phyloP scores from a whole-genome alignment of 2,888 invertebrate species.

The Tachina grossa region DNA sequence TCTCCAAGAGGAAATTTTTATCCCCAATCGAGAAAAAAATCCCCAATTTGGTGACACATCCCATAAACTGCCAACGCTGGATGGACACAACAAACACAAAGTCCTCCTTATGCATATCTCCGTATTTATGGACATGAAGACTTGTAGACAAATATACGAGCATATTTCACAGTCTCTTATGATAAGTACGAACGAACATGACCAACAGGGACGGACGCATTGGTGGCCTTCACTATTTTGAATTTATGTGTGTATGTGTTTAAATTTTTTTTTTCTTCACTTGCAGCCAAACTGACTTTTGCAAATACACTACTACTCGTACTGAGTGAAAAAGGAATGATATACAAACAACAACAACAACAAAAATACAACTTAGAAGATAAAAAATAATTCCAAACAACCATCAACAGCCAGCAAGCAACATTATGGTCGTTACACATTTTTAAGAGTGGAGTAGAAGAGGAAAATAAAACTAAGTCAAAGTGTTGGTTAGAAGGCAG shows the following conservation, averaged over 20 bases:
- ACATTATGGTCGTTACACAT: conserved; percentile 48
- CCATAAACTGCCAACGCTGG: no score
- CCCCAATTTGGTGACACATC: no score
- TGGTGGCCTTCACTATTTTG: conserved; percentile 58
- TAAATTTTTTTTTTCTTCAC: neutral
- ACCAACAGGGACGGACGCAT: conserved; percentile 32
- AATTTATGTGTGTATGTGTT: conserved; percentile 7
- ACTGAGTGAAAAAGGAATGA: conserved; percentile 26
- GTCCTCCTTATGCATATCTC: conserved; percentile 5
- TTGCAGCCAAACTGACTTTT: neutral
- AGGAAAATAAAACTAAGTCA: conserved; percentile 48
- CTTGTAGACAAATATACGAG: neutral
- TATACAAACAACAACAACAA: conserved; percentile 38
- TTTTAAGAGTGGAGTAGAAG: conserved; percentile 24
- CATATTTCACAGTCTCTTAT: conserved; percentile 26
- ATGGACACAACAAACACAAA: conserved; percentile 21
- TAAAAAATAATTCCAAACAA: conserved; percentile 52
- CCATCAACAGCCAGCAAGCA: conserved; percentile 29
- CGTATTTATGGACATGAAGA: neutral
- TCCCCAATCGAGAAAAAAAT: no score
- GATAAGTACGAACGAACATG: conserved; percentile 30
- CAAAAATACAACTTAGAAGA: conserved; percentile 50
- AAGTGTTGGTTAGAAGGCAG: conserved; percentile 34
- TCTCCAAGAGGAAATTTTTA: no score
- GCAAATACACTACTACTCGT: neutral